A percentile compares a stretch with the other conserved stretches of the same genome.
Conservation (phyloP, 37 sponge, comb jelly and placozoan genomes). For the Haliclona indistincta region DNA sequence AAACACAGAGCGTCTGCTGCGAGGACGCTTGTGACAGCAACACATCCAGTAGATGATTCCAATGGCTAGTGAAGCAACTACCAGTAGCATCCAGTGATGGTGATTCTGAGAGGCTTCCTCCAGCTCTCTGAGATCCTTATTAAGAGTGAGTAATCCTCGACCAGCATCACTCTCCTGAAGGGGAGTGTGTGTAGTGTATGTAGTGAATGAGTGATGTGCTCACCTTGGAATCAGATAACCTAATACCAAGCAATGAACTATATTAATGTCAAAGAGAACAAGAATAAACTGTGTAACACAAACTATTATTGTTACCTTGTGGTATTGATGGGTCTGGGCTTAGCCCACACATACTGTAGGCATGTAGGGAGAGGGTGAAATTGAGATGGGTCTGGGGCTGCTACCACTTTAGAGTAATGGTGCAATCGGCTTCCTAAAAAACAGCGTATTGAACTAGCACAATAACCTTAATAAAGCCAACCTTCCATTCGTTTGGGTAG, state of each 20-base stretch:
- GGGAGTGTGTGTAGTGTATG: not conserved
- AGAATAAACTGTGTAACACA: not conserved
- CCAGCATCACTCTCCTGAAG: constrained; percentile 10
- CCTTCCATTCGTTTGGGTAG: constrained; percentile 70
- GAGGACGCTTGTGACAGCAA: constrained; percentile 16
- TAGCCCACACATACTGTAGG: constrained; percentile 67
- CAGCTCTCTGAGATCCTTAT: not conserved
- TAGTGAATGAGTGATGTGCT: not conserved
- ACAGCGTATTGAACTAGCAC: constrained; percentile 43
- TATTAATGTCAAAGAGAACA: not conserved
- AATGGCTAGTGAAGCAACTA: not conserved
- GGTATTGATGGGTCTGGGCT: constrained; percentile 73
- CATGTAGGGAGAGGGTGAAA: constrained; percentile 59
- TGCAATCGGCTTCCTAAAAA: constrained; percentile 72
- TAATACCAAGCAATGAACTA: too few relatives aligned
- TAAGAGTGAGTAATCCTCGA: not conserved
- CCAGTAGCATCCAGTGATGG: not conserved
- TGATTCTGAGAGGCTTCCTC: not conserved
- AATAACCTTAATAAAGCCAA: not conserved
- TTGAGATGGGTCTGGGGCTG: constrained; percentile 18
- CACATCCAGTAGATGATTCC: constrained; percentile 16
- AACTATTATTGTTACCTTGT: too few relatives aligned
- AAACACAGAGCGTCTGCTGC: not conserved
- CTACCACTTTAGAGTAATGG: constrained; percentile 73
- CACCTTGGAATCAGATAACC: too few relatives aligned